These are phyloP conservation scores for Callimorpha dominula DNA, from an alignment of 2,888 invertebrate genomes.

Conservation along the genomic window DNA sequence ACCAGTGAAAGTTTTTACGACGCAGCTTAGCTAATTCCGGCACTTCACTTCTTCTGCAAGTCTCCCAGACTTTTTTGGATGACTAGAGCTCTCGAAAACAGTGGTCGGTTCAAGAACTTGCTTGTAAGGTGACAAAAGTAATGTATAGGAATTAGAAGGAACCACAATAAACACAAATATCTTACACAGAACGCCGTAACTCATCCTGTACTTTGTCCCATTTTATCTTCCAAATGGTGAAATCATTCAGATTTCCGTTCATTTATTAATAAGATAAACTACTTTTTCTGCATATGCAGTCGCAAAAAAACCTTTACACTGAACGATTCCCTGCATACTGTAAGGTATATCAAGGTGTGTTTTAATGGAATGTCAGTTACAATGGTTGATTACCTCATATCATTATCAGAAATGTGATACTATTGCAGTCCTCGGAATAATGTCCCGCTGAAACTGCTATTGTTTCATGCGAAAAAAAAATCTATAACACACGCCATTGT, in stretches of 20 bases:
- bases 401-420: constrained; percentile 55
- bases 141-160: neutral
- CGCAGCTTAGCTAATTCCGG: too few relatives aligned
- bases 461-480: constrained; percentile 27
- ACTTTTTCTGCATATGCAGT: constrained; percentile 42
- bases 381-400: constrained; percentile 66
- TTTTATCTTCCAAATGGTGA: constrained; percentile 70
- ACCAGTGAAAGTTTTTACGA: too few relatives aligned
- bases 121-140: neutral
- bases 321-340: constrained; percentile 28
- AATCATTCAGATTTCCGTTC: constrained; percentile 64
- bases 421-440: constrained; percentile 46
- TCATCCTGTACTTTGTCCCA: constrained; percentile 76
- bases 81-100: neutral
- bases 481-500: constrained; percentile 18
- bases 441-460: constrained; percentile 33
- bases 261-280: constrained; percentile 38
- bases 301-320: constrained; percentile 21
- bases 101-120: neutral
- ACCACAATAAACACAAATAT: constrained; percentile 6
- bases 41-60: neutral
- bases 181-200: constrained; percentile 68
- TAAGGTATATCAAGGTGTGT: constrained; percentile 27
- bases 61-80: neutral
- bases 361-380: constrained; percentile 54